A percentile compares a stretch with the other conserved stretches of the same genome.
Conservation (phyloP, 2,888 invertebrate species). For the Drosophila pseudotalamancana region DNA sequence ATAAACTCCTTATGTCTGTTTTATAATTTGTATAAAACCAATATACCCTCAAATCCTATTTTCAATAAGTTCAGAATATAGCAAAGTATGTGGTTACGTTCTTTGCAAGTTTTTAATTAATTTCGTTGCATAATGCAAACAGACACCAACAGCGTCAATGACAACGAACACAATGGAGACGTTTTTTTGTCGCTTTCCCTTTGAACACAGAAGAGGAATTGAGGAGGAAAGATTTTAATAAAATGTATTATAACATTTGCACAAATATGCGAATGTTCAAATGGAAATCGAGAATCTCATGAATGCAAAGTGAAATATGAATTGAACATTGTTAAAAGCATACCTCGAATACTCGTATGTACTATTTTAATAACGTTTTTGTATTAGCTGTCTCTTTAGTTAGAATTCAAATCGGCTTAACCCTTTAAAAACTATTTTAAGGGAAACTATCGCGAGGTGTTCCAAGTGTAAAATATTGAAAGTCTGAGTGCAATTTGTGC, state of each 20-base stretch:
- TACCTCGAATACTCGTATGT: too few relatives aligned
- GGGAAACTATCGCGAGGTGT: too few relatives aligned
- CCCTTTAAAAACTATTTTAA: too few relatives aligned
- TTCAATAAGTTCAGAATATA: too few relatives aligned
- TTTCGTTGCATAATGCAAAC: conserved; percentile 39
- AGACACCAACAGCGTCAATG: conserved; percentile 10
- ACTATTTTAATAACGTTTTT: too few relatives aligned
- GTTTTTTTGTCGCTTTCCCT: conserved; percentile 1
- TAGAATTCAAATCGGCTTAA: too few relatives aligned
- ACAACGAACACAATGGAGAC: conserved; percentile 23
- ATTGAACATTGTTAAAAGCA: not conserved
- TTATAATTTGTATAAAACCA: too few relatives aligned
- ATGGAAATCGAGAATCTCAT: too few relatives aligned
- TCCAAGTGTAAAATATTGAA: conserved; percentile 13
- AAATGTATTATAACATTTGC: not conserved
- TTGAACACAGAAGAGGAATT: not conserved
- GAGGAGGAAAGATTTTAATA: conserved; percentile 8
- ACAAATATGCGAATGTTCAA: conserved; percentile 1
- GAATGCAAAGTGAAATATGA: not conserved
- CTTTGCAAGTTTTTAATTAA: conserved; percentile 52
- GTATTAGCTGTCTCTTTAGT: too few relatives aligned
- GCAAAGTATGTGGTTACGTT: conserved; percentile 13
- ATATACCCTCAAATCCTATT: too few relatives aligned
- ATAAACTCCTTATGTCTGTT: too few relatives aligned
- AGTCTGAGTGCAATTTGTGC: conserved; percentile 26